These are phyloP conservation scores for Unio delphinus DNA, from an alignment of 2,888 invertebrate species.

Conservation along the genomic window DNA sequence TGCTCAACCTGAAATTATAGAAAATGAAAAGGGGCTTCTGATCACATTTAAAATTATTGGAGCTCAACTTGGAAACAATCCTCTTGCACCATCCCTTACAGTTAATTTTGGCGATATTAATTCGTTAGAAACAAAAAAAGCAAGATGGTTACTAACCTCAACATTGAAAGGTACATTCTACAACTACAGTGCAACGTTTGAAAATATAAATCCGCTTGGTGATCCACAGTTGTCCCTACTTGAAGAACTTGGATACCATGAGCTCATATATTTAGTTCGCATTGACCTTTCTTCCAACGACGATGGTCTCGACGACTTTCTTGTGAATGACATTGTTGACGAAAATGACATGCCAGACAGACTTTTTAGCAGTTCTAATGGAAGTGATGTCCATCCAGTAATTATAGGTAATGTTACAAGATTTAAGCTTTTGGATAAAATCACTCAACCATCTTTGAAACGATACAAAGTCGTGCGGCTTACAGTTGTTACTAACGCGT, in stretches of 20 bases:
- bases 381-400: constrained; percentile 14
- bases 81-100: too few relatives aligned
- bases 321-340: constrained; percentile 39
- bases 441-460: neutral
- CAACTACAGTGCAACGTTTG: neutral
- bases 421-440: neutral
- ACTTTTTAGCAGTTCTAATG: constrained; percentile 35
- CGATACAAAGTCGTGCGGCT: constrained; percentile 15
- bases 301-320: constrained; percentile 40
- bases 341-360: constrained; percentile 31
- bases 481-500: constrained; percentile 1
- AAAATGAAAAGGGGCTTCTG: too few relatives aligned
- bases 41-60: too few relatives aligned
- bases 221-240: constrained; percentile 48
- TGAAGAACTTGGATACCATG: constrained; percentile 38
- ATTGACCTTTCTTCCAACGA: constrained; percentile 20
- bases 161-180: too few relatives aligned
- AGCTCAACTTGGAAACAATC: too few relatives aligned
- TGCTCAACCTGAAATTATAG: too few relatives aligned
- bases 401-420: constrained; percentile 4
- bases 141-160: too few relatives aligned
- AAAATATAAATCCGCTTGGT: constrained; percentile 51
- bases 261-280: constrained; percentile 39
- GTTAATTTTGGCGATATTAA: too few relatives aligned
- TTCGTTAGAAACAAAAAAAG: too few relatives aligned